Evolutionary conservation across 2,113 vertebrate species (phyloP).

Genomic region (Urocynchramus pylzowi): DNA sequence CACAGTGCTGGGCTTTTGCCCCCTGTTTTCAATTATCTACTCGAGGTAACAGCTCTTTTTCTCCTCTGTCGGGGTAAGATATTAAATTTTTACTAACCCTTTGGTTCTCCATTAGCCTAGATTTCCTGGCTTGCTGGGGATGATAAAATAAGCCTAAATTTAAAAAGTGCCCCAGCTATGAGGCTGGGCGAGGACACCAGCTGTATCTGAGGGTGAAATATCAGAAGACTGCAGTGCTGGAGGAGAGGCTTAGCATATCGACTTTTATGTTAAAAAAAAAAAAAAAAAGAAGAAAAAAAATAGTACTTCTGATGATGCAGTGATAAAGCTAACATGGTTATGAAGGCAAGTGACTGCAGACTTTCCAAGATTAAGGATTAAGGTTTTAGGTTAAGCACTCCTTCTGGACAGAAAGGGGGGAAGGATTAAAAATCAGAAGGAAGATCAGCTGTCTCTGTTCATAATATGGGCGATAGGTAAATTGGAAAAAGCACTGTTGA

Average conservation of each 20-base stretch:
- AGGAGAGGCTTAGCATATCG: slow-evolving; percentile 68
- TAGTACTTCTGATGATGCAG: slow-evolving; percentile 38
- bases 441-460: slow-evolving; percentile 36
- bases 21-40: background rate
- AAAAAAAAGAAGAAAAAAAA: background rate
- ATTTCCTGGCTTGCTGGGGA: background rate
- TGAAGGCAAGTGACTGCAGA: slow-evolving; percentile 64
- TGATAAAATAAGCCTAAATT: slow-evolving; percentile 34
- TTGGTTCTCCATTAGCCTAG: background rate
- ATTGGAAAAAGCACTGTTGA: background rate
- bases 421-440: slow-evolving; percentile 65
- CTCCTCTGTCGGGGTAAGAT: background rate
- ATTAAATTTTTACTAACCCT: background rate
- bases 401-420: slow-evolving; percentile 51
- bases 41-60: background rate
- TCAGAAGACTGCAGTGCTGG: slow-evolving; percentile 51
- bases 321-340: slow-evolving; percentile 61
- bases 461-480: slow-evolving; percentile 38
- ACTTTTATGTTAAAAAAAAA: slow-evolving; percentile 47
- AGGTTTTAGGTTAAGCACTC: slow-evolving; percentile 68
- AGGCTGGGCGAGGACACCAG: slow-evolving; percentile 18
- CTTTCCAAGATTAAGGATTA: slow-evolving; percentile 67
- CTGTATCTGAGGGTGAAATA: slow-evolving; percentile 54
- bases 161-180: background rate
- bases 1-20: background rate